Evolutionary conservation across 2,113 vertebrate species (phyloP).

Genomic region (Hippocampus abdominalis): DNA sequence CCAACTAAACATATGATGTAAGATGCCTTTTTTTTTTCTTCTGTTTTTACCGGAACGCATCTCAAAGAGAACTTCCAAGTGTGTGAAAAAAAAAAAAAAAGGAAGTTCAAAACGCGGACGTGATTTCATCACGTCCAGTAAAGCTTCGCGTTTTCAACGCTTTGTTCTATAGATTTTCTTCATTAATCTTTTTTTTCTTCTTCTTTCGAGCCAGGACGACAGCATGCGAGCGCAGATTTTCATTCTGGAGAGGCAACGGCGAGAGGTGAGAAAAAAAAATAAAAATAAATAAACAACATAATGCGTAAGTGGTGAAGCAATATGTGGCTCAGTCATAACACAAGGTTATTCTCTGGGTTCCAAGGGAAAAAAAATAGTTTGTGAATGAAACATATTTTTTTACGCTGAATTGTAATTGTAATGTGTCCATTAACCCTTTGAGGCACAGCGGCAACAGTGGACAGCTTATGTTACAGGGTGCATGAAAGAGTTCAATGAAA

Average conservation of each 20-base stretch:
- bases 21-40: background rate
- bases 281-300: no score
- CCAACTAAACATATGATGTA: no score
- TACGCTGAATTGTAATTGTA: no score
- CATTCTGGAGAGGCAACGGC: constrained; percentile 2
- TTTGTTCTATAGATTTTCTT: background rate
- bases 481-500: no score
- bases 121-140: background rate
- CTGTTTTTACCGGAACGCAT: background rate
- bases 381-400: no score
- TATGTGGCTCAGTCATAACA: no score
- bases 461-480: no score
- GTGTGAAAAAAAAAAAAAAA: background rate
- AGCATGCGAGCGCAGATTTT: background rate
- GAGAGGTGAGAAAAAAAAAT: background rate
- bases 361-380: no score
- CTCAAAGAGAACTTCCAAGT: background rate
- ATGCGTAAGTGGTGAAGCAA: no score
- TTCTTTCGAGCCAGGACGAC: background rate
- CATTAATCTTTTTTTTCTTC: background rate
- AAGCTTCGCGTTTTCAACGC: background rate
- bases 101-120: background rate
- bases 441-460: no score
- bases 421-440: background rate
- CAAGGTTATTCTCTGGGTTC: no score